phyloP scores from a whole-genome alignment of 1,140 invertebrate genomes.

The Metopolophium dirhodum region DNA sequence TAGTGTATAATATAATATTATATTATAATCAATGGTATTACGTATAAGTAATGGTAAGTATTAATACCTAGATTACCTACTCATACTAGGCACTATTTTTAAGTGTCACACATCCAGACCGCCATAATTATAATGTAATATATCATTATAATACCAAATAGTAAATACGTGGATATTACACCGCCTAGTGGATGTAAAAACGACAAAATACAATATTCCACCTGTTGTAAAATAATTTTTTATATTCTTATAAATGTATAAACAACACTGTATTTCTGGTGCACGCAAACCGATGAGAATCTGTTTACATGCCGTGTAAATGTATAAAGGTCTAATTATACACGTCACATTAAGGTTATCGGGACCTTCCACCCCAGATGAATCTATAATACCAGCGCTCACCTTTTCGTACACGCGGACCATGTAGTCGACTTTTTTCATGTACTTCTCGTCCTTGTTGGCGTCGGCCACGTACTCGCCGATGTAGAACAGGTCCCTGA shows the following conservation, averaged over 20 bases:
- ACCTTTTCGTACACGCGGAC: slow-evolving; percentile 73
- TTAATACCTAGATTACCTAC: too few relatives aligned
- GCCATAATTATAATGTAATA: too few relatives aligned
- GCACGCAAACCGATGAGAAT: background rate
- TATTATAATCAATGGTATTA: too few relatives aligned
- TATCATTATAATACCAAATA: background rate
- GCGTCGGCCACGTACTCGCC: slow-evolving; percentile 86
- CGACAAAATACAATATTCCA: too few relatives aligned
- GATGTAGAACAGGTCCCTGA: slow-evolving; percentile 84
- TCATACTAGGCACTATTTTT: too few relatives aligned
- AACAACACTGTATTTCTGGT: background rate
- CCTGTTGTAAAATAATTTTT: background rate
- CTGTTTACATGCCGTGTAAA: too few relatives aligned
- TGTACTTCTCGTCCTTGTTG: slow-evolving; percentile 78
- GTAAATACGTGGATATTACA: background rate
- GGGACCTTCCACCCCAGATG: too few relatives aligned
- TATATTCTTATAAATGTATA: background rate
- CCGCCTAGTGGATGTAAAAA: background rate
- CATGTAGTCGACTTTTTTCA: slow-evolving; percentile 71
- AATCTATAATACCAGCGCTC: slow-evolving; percentile 59
- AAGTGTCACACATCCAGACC: too few relatives aligned
- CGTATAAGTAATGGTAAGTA: too few relatives aligned
- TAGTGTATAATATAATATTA: too few relatives aligned
- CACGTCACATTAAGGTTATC: too few relatives aligned
- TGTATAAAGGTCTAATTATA: too few relatives aligned